Percentiles rank a stretch among this genome's conserved stretches.
Evolutionary conservation across 2,113 vertebrate genomes (phyloP).

Genomic region (Barnardius zonarius): DNA sequence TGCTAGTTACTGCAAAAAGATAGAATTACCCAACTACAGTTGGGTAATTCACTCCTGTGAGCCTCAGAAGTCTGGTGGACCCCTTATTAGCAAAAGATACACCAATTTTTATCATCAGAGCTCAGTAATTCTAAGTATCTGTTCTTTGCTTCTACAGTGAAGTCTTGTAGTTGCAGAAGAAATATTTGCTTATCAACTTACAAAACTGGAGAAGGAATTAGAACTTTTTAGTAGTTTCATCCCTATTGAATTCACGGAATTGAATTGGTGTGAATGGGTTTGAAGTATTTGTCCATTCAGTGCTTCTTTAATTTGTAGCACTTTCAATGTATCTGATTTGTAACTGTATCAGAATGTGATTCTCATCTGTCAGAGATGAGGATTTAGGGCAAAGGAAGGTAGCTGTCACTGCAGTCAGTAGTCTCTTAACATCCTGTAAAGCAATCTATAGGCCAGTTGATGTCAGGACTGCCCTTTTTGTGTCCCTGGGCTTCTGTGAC

Average conservation of each 20-base stretch:
- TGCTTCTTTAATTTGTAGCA: not conserved
- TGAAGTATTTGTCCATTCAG: not conserved
- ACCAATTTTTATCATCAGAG: not conserved
- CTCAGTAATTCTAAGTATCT: not conserved
- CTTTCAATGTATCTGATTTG: not conserved
- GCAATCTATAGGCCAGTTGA: accelerated
- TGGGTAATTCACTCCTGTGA: too few species aligned
- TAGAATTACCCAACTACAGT: not conserved
- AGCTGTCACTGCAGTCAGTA: not conserved
- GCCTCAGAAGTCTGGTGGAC: not conserved
- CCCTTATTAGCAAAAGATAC: accelerated
- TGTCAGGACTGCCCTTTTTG: not conserved
- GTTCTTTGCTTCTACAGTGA: not conserved
- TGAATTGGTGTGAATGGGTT: not conserved
- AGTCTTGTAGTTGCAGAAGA: not conserved
- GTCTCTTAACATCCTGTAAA: accelerated
- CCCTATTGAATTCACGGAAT: not conserved
- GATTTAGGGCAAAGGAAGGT: not conserved
- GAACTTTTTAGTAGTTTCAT: not conserved
- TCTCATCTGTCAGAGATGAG: not conserved
- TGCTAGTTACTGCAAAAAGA: not conserved
- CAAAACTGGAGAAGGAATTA: not conserved
- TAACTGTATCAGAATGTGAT: not conserved
- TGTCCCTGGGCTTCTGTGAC: not conserved
- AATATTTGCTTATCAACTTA: not conserved